Evolutionary conservation across 2,797 vertebrate genomes (phyloP), one percentile per base, ranked within the genome.

Genomic region (Phoeniculus purpureus): DNA sequence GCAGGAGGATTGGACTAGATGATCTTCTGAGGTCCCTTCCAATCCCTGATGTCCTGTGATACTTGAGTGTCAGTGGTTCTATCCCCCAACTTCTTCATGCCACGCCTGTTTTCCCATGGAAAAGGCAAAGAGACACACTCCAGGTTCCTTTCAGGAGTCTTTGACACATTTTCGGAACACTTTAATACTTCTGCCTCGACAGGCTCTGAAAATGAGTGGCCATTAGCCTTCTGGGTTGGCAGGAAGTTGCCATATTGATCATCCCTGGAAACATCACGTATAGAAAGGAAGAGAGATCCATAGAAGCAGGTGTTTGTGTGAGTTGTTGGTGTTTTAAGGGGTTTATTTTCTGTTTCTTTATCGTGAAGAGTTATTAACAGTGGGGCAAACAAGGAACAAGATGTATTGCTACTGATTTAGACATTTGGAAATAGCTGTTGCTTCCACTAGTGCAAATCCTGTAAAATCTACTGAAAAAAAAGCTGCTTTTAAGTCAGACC

Each of bases 231-330:
- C 87, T 87, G 78, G 40, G 34, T 85, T 94, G 90, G 29, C 64
- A 95, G 87, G 64, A 85, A 74, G 89, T 91, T 94, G 75, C 54
- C 48, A 21, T 93, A 86, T 95, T 78, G 85, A 88, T 87, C 71
- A 92, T 74, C 47, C 81, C n/a, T 91, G 45, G 61, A 88, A 93
- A 56, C 20, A 59, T 7, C 68, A 43, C 43, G 27, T 58, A 31
- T 8, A 58, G 56, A 84, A 85, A 76, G 40, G 71, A 92, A 87
- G 26, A 72, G 15, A 93, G 89, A 81, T 78, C 66, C 55, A 52
- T 68, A 80, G 22, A 88, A 85, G 74, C 47, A 54, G 78, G 77
- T 54, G 61, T 84, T 76, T 84, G n/a, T 54, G 34, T 45, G 25
- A 11, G 4, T 56, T 77, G 15, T 56, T 77, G 59, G 32, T 12